A percentile compares a stretch with the other conserved stretches of the same genome.
phyloP scores from a whole-genome alignment of 1,140 invertebrate species.

The Paraescarpia echinospica region DNA sequence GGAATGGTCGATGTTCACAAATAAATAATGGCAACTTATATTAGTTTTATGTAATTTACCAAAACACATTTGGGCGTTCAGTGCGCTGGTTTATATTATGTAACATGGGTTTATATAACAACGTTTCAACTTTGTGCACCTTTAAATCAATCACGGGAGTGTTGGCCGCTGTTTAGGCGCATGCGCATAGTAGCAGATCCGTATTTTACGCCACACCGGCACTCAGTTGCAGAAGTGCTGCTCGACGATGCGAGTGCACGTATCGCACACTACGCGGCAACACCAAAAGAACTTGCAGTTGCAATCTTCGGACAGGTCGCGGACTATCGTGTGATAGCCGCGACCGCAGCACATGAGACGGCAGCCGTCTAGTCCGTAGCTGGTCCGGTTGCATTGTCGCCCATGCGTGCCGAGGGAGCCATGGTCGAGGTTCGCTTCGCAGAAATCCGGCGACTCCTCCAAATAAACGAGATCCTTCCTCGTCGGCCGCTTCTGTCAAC shows the following conservation, averaged over 20 bases:
- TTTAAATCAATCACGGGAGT: not conserved
- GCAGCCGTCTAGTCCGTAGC: constrained; percentile 60
- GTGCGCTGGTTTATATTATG: not conserved
- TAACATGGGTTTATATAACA: not conserved
- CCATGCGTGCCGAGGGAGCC: constrained; percentile 58
- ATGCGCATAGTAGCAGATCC: not conserved
- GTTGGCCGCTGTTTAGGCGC: not conserved
- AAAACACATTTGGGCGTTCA: not conserved
- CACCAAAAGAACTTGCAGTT: constrained; percentile 93
- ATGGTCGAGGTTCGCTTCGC: constrained; percentile 60
- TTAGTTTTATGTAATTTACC: not conserved
- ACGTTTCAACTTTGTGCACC: not conserved
- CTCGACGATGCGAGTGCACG: constrained; percentile 76
- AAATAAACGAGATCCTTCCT: constrained; percentile 88
- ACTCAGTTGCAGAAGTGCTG: constrained; percentile 83
- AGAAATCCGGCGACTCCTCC: constrained; percentile 89
- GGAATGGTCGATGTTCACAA: not conserved
- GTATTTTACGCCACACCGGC: not conserved
- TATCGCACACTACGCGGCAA: constrained; percentile 84
- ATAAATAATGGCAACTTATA: not conserved
- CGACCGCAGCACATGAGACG: constrained; percentile 69
- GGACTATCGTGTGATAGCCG: constrained; percentile 84
- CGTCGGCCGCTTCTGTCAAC: constrained; percentile 69
- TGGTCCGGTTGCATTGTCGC: constrained; percentile 59
- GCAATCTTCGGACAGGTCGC: constrained; percentile 86